Evolutionary conservation across 2,797 vertebrate genomes (phyloP), one percentile per base, ranked within the genome.

Genomic region (Pogonophryne albipinna): DNA sequence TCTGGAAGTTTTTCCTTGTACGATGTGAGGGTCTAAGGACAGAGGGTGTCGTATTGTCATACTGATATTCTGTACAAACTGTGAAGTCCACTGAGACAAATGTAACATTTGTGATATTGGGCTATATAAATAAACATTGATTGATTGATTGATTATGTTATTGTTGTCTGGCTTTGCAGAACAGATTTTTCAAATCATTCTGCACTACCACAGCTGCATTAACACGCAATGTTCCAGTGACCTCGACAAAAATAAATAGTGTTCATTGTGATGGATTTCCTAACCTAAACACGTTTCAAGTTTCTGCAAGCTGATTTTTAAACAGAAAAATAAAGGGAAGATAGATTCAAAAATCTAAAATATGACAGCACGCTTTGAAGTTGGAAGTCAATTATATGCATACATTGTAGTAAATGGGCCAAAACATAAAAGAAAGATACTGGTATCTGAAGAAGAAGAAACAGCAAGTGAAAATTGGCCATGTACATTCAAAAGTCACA

Each of bases 211-310:
- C 50, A 77, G 62, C 57, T 74, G 63, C 41, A 66, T 69, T 57
- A 57, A 74, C 38, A 62, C 6, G 44, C 59, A 71, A 46, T 69
- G 56, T 80, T 78, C 49, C 68, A 62, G 34, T 52, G 57, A 74
- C 69, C 75, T n/a, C 74, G 71, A 68, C 56, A 80, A 81, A 85
- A 66, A 80, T 10, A 34, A 63, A 77, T 60, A n/a, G 14, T 62
- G 34, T 68, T 78, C 63, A 49, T 60, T 57, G 23, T 71, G 55
- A 76, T 62, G 53, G 57, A 85, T 82, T 82, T 79, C 78, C 63
- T 42, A 52, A 79, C 13, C 71, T 31, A 58, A 75, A 86, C 65
- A 72, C 60, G 46, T 55, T 73, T 78, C 31, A 49, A 51, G 50
- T 76, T 60, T 66, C 53, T 47, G 55, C 23, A 31, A 56, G 49